Evolutionary conservation across 2,888 invertebrate species (phyloP), one percentile per base, ranked within the genome.

Genomic region (Aporophyla nigra): DNA sequence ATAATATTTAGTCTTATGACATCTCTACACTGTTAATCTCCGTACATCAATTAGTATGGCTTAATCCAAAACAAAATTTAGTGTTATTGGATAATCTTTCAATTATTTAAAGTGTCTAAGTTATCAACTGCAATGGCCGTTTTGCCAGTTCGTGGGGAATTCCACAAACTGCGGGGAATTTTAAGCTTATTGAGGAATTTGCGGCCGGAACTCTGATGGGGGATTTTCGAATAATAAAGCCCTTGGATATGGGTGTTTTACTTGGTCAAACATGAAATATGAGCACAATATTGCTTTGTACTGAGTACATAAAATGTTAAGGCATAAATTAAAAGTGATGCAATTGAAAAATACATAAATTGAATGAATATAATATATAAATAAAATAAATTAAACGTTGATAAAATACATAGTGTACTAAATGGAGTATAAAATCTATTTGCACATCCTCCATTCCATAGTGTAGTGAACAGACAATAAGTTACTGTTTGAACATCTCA

Each of bases 181-280:
- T 83, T 84, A 85, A 85, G 84, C 82, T 85, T 70, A 82, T 85
- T 85, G 84, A 75, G 78, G 85, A 85, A 84, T 85, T 84, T 84
- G 85, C 54, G 71, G 61, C 71, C 78, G 82, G 73, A 83, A 80
- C 84, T 82, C 73, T 74, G 82, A 85, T 84, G 82, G 78, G 62
- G 84, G 75, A 72, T 84, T 83, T 82, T 62, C 75, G 72, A 75
- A 82, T 82, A 84, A 75, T 85, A 82, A 84, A 77, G 68, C 81
- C 56, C 40, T 70, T 53, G 51, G 53, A 77, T 80, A 66, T 73
- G 71, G 65, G 49, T 71, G 81, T 80, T 81, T 83, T 71, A 65
- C 53, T 76, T 79, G 54, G 43, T 69, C n/a, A 54, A 71, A 62
- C 61, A 71, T 71, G 24, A 78, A 71, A 59, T 72, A 58, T 77